Conservation (phyloP, 2,888 invertebrate species). For the Helobdella robusta region DNA sequence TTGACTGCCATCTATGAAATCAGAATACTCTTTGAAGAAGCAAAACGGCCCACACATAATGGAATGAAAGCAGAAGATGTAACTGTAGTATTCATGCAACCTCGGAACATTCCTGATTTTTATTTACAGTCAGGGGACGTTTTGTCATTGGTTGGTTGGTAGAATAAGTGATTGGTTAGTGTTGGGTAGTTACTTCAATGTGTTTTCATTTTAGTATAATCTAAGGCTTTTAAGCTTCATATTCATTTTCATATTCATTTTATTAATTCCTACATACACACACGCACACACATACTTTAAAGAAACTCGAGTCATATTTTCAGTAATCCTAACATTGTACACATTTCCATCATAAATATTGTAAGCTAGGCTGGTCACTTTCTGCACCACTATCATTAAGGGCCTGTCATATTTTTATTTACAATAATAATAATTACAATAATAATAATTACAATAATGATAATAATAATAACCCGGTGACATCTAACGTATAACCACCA, state of each 20-base stretch:
- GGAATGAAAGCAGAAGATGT: constrained; percentile 82
- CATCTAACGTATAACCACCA: constrained; percentile 76
- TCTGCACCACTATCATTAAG: constrained; percentile 90
- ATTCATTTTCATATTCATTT: too few species aligned
- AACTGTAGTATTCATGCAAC: constrained; percentile 51
- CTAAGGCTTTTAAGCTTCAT: too few species aligned
- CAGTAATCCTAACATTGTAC: too few species aligned
- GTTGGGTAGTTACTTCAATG: background rate
- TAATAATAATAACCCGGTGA: constrained; percentile 60
- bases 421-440: too few species aligned
- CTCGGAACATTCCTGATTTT: constrained; percentile 41
- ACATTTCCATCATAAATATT: constrained; percentile 71
- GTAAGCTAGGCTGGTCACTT: constrained; percentile 84
- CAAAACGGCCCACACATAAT: constrained; percentile 88
- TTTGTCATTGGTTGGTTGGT: too few species aligned
- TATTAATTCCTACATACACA: too few species aligned
- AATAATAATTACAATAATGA: too few species aligned
- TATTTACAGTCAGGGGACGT: too few species aligned
- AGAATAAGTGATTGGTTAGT: background rate
- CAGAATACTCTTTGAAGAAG: constrained; percentile 83
- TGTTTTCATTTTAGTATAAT: background rate
- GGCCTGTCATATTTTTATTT: too few species aligned
- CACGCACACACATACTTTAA: too few species aligned
- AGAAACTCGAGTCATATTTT: too few species aligned
- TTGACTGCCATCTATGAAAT: constrained; percentile 70